Base-by-base conservation (phyloP, 2,888 invertebrate genomes). In the Amiota mariae region DNA sequence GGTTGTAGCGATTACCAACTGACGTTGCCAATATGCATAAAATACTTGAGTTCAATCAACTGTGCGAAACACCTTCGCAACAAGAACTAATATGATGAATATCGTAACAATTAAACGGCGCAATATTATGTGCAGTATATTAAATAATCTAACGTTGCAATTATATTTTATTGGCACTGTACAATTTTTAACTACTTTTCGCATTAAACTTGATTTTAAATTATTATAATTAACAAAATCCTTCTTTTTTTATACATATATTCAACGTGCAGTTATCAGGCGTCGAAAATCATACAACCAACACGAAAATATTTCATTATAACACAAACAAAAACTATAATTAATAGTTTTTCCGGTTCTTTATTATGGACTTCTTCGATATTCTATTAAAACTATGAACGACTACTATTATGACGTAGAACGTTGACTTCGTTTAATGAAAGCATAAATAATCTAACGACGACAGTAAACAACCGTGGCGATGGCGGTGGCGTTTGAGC, bases 381-480 rank as follows among this genome's bases (percentile, higher is more conserved):
- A 68, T 68, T 72, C 71, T 59, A 71, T 64, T 70, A 73, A 68
- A 71, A 76, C 10, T 20, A 20, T 59, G 12, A 36, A 63, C 36
- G 46, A 63, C 24, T 9, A 24, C 79, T 85, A 84, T 86, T 87
- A 82, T 82, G 87, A 85, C 80, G 81, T 80, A 79, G 74, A 75
- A 78, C 77, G 84, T 78, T 83, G 78, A 78, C 79, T 82, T 84
- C 80, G 84, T 86, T 87, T 84, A 84, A 82, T 82, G 80, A 81
- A 85, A 80, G 83, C 84, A 86, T 85, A 86, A 86, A 87, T 85
- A 86, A 81, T 78, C 75, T 74, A 70, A 77, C 71, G 78, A 74
- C 74, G 63, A 72, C 78, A 68, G 12, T 54, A n/a, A 24, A 59
- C 59, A 59, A 63, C 36, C 46, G n/a, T 36, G 63, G 63, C 36